Evolutionary conservation across 2,797 vertebrate species (phyloP).

Genomic region (Micrastur ruficollis): DNA sequence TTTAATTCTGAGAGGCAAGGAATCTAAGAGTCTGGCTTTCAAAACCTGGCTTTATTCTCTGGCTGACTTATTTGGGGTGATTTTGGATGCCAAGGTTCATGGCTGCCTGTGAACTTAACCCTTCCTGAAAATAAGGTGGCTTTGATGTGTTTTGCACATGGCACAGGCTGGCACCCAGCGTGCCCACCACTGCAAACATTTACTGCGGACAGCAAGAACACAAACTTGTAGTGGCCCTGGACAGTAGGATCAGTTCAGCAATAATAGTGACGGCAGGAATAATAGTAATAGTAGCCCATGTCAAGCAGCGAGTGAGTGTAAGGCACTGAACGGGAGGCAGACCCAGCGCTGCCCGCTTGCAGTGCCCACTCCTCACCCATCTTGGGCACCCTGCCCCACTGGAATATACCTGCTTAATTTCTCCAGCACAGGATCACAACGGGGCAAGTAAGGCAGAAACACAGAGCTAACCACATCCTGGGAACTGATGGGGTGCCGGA

Average conservation of each 20-base stretch:
- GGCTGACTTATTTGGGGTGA: not conserved
- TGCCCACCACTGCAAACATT: not conserved
- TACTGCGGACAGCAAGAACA: not conserved
- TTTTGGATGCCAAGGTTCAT: not conserved
- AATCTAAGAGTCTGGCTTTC: not conserved
- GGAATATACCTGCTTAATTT: not conserved
- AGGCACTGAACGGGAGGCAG: not conserved
- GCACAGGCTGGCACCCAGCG: not conserved
- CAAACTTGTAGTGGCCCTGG: not conserved
- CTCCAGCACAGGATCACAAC: not conserved
- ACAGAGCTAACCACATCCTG: not conserved
- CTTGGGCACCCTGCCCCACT: not conserved
- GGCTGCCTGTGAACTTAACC: not conserved
- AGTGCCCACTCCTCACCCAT: not conserved
- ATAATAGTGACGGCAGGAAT: not conserved
- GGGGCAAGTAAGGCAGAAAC: not conserved
- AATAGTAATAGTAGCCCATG: not conserved
- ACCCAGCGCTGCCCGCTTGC: not conserved
- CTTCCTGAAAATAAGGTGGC: not conserved
- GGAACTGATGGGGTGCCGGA: not conserved
- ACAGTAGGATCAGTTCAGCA: not conserved
- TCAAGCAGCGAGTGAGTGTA: not conserved
- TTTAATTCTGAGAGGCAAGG: not conserved
- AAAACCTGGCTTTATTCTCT: not conserved
- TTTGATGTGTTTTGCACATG: rapidly evolving